These are phyloP conservation scores for Argyresthia albistria DNA, from an alignment of 2,888 invertebrate genomes.

Conservation along the genomic window DNA sequence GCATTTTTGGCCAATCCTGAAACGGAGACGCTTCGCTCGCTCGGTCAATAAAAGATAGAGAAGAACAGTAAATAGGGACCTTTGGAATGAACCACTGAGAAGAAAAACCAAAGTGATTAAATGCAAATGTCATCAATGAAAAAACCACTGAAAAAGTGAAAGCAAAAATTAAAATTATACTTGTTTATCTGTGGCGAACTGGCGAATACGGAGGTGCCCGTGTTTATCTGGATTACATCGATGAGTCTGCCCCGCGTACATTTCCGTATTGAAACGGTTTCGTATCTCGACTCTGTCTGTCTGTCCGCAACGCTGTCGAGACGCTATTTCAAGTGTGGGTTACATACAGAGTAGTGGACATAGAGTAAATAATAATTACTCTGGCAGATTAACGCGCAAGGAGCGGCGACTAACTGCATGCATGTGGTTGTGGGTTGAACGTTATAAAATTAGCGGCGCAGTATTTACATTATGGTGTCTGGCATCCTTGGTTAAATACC, in stretches of 20 bases:
- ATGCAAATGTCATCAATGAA: no score
- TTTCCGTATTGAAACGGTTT: constrained; percentile 24
- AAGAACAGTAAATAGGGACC: no score
- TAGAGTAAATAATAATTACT: neutral
- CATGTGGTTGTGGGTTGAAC: no score
- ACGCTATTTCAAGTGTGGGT: neutral
- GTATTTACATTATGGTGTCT: neutral
- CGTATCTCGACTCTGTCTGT: constrained; percentile 27
- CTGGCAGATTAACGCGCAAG: neutral
- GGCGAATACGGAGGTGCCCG: constrained; percentile 3
- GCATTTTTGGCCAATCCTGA: no score
- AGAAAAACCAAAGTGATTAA: no score
- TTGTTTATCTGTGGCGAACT: constrained; percentile 1
- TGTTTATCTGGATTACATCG: constrained; percentile 22
- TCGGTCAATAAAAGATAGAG: no score
- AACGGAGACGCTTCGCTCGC: no score
- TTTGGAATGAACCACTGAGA: no score
- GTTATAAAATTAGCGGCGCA: neutral
- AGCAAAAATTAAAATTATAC: neutral
- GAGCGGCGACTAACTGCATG: neutral
- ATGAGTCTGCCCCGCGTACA: constrained; percentile 18
- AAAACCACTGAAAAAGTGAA: no score
- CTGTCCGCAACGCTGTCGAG: constrained; percentile 3
- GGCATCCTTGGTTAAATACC: neutral
- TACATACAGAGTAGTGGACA: neutral